Percentiles rank a stretch among this genome's conserved stretches.
Evolutionary conservation across 2,797 vertebrate genomes (phyloP).

Genomic region (Kryptopterus vitreolus): DNA sequence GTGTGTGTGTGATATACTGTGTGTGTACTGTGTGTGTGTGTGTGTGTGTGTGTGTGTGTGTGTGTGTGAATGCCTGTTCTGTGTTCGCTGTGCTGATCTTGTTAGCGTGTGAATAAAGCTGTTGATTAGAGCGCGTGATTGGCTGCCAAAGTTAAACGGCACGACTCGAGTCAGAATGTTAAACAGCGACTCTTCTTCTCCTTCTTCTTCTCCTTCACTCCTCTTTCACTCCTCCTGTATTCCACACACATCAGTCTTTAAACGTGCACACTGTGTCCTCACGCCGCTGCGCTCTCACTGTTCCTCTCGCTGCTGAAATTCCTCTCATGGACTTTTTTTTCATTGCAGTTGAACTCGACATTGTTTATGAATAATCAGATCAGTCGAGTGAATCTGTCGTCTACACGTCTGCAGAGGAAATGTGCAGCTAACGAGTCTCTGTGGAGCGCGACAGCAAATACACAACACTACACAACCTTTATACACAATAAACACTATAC

Average conservation of each 20-base stretch:
- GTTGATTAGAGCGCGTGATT: conserved; percentile 54
- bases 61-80: conserved; percentile 71
- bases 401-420: too few relatives aligned
- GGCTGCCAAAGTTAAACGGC: conserved; percentile 46
- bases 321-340: too few relatives aligned
- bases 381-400: too few relatives aligned
- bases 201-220: neutral
- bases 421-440: too few relatives aligned
- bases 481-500: too few relatives aligned
- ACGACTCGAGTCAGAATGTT: conserved; percentile 70
- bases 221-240: neutral
- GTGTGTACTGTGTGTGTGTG: neutral
- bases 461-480: too few relatives aligned
- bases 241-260: conserved; percentile 11
- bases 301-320: too few relatives aligned
- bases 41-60: conserved; percentile 7
- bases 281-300: too few relatives aligned
- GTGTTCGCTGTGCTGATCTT: conserved; percentile 41
- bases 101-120: conserved; percentile 39
- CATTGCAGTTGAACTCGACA: too few relatives aligned
- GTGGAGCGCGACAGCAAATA: too few relatives aligned
- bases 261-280: neutral
- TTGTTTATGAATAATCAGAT: too few relatives aligned
- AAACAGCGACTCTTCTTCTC: conserved; percentile 67
- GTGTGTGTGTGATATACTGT: too few relatives aligned